Base-by-base conservation (phyloP, 2,797 vertebrate species). In the Protosalanx chinensis region DNA sequence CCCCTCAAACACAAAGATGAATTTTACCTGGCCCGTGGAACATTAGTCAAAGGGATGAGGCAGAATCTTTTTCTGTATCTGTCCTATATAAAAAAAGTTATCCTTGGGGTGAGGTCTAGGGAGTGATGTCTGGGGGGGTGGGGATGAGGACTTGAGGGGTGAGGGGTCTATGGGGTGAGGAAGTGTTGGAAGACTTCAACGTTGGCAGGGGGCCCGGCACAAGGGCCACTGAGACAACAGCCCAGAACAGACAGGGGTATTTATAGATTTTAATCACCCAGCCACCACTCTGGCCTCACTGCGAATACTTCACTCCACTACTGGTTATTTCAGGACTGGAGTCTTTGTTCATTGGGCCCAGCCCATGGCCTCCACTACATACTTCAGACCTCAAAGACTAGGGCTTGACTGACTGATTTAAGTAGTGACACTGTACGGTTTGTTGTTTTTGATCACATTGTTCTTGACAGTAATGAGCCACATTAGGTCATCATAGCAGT, bases 221-320 rank as follows among this genome's bases (percentile, higher is more conserved):
- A 81, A 83, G 71, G 76, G 85, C 79, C 76, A 78, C 79, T 57
- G 72, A 51, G 78, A 73, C 84, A 74, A 29, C 74, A 84, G 85
- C 76, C 76, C 67, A 75, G 82, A 86, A 84, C 74, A 85, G 82
- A 88, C 84, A 85, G 79, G 72, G 81, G 73, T 93, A 93, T 88
- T 88, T 92, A 92, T 93, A 93, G 89, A 81, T 75, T 87, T 88
- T 91, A 92, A 93, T 93, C 92, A 90, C 87, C 87, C 79, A 81
- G 90, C 90, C 91, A 87, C 92, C 88, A 90, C 89, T 88, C 88
- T 84, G 81, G 82, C 82, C 77, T 85, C 85, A 83, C 83, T 84
- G 88, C 86, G 78, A 90, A 92, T 91, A 88, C 90, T 88, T 90
- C 84, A 86, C 57, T 67, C 53, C 65, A 37, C 29, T 59, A 67